Evolutionary conservation across 2,888 invertebrate genomes (phyloP), one percentile per base, ranked within the genome.

Genomic region (Malthinus flaveolus): DNA sequence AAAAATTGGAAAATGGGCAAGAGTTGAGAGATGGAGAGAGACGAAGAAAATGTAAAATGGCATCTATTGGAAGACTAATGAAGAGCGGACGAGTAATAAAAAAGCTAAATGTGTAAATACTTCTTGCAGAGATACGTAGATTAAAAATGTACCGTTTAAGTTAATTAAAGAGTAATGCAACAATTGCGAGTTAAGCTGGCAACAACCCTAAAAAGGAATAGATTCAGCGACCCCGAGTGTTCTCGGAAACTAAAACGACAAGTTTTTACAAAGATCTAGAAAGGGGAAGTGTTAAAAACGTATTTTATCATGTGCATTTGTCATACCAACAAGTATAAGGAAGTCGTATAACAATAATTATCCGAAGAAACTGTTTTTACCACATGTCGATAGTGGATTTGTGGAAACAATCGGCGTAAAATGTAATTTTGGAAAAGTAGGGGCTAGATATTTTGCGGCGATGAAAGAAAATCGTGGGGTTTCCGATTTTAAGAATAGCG

Each of bases 241-340:
- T 71, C 71, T 65, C 53, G 64, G 70, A 71, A 71, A 66, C 68
- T 68, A 67, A 68, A 65, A 59, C 59, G 56, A 52, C 69, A 64
- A 67, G 61, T 66, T 67, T 67, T 67, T 66, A 49, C 57, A 52
- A 56, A 49, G 54, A 44, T 32, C 62, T 62, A 63, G 66, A 65
- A 67, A 66, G 64, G 66, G 64, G 65, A 67, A 67, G 67, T 66
- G 66, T 66, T 64, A 62, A 61, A 59, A 63, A 66, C 61, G 59
- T 64, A 56, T 61, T 63, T 63, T 51, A 58, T 52, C 61, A 55
- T 55, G 42, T 56, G 39, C 49, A 35, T 51, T 44, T 47, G 31
- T 35, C 48, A 55, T 49, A 46, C 32, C 48, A 52, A 60, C 50
- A 52, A 53, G 50, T 60, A 57, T 52, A 53, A 34, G 53, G 56